Evolutionary conservation across 2,888 invertebrate genomes (phyloP), one percentile per base, ranked within the genome.

Genomic region (Zygogramma bicolorata): DNA sequence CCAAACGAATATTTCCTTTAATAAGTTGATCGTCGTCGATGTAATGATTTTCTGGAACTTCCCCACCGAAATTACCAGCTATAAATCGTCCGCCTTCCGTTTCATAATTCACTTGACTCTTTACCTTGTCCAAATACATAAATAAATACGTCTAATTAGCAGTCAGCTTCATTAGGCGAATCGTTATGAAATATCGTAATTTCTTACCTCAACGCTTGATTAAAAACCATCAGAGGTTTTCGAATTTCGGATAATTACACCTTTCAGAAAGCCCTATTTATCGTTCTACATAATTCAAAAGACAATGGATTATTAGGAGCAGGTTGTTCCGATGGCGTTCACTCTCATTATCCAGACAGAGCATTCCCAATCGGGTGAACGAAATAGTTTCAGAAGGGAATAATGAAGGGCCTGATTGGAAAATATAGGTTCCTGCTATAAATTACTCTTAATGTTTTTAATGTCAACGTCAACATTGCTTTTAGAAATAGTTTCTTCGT

Each of bases 151-250:
- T 74, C 77, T 76, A 81, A 80, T 81, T 77, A 78, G 69, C 70
- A 68, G 72, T 63, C 74, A 71, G 60, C 68, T 62, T 74, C 75
- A 77, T 78, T 77, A 78, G 74, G 68, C 65, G 74, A 76, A 70
- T 74, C 74, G 68, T 76, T 76, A 76, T 68, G 70, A 74, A 74
- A 74, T 76, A 76, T 76, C 74, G 76, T 76, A 76, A 76, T 78
- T 77, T 76, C 77, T 76, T 74, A 73, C 71, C 70, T 67, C 76
- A 77, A 75, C 74, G 74, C 74, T 81, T 80, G 80, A 83, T 83
- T 82, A 80, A 79, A 78, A 80, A 77, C 79, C 80, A 80, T 78
- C 79, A 80, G 75, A 75, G 77, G 78, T 76, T 75, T 79, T 79
- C 74, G 74, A 78, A 81, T 75, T 79, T 77, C 77, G 73, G 78